Evolutionary conservation across 2,888 invertebrate species (phyloP), one percentile per base, ranked within the genome.

Genomic region (Epistrophella euchroma): DNA sequence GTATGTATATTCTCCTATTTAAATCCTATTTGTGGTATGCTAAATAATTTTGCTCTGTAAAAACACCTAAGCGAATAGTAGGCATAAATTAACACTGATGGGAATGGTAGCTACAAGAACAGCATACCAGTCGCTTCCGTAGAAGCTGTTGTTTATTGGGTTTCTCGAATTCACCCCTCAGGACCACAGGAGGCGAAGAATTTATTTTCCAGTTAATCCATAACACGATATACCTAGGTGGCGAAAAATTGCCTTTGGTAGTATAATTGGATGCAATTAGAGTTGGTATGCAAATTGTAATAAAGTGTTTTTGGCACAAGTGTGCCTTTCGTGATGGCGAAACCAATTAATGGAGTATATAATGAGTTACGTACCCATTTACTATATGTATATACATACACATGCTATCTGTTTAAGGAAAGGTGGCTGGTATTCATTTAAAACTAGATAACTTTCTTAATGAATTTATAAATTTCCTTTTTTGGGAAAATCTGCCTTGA

Each of bases 211-310:
- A 72, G 43, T 19, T 47, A 17, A 74, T 58, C 64, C 66, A 45
- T 55, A 50, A 62, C 73, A 74, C 45, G 50, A 64, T 74, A 56
- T 50, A n/a, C n/a, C n/a, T n/a, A 25, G 64, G 32, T 71, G 74
- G 79, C 72, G 71, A 75, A 84, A 80, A 84, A 84, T 84, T 72
- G 60, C 64, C 66, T 80, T 72, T 84, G 50, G 52, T 72, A 75
- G 47, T 72, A 58, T 84, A 84, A 84, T 84, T 84, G 84, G 79
- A 60, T 80, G 84, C 84, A 84, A 84, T 84, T 84, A 84, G 79
- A 60, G 75, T 32, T 1, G 7, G 7, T 75, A 84, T 84, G 84
- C 84, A 84, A 84, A 84, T 79, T 80, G 84, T 84, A 79, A 79
- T 72, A 84, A 78, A 84, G 52, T 75, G 79, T 45, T 72, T 84